Percentiles rank a stretch among this genome's conserved stretches.
These are phyloP conservation scores for Panthera tigris DNA, from an alignment of 2,113 vertebrate genomes.

Conservation along the genomic window DNA sequence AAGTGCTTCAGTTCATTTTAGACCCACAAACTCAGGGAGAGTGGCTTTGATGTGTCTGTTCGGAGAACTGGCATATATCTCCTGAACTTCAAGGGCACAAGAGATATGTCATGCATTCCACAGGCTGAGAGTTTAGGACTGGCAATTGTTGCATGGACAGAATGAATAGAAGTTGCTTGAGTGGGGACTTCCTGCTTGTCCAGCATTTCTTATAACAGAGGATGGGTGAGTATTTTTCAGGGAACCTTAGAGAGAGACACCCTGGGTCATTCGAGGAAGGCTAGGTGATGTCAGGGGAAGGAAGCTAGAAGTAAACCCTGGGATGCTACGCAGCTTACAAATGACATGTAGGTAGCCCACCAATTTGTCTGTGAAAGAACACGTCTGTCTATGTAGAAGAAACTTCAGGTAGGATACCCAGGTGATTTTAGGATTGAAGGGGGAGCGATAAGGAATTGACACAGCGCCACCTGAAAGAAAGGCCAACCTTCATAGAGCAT, in stretches of 20 bases:
- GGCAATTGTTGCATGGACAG: no score
- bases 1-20: background rate
- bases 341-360: background rate
- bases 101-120: background rate
- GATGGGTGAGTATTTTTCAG: background rate
- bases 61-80: background rate
- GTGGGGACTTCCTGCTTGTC: background rate
- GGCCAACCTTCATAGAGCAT: background rate
- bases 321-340: background rate
- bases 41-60: background rate
- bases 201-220: background rate
- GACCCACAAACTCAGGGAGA: background rate
- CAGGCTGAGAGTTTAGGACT: background rate
- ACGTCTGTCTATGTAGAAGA: background rate
- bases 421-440: no score
- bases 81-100: background rate
- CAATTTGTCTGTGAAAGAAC: background rate
- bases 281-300: fast-evolving
- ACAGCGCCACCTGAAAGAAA: background rate
- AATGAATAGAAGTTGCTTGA: background rate
- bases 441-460: background rate
- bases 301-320: background rate
- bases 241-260: background rate
- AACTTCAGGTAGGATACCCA: background rate
- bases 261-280: background rate